Evolutionary conservation across 2,797 vertebrate genomes (phyloP).

Genomic region (Tiaroga cobitis): DNA sequence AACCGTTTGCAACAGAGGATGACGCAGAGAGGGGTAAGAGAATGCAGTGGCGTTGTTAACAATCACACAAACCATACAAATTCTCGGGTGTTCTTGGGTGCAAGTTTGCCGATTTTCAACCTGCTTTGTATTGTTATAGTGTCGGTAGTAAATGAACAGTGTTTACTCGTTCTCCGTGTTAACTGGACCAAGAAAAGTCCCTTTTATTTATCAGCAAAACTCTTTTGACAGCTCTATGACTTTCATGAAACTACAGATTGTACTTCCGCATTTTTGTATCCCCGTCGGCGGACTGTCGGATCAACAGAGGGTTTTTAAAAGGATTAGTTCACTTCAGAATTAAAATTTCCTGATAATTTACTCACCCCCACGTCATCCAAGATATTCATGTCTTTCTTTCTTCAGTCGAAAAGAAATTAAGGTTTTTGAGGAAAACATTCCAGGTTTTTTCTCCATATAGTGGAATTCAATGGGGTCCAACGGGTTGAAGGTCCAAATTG

Average conservation of each 20-base stretch:
- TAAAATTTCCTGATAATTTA: too few species aligned
- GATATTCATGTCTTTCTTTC: too few species aligned
- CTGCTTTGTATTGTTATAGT: background rate
- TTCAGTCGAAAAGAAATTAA: too few species aligned
- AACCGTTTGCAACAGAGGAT: slow-evolving; percentile 44
- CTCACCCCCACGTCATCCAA: too few species aligned
- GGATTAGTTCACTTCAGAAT: too few species aligned
- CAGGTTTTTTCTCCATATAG: too few species aligned
- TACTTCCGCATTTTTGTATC: background rate
- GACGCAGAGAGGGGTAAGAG: slow-evolving; percentile 55
- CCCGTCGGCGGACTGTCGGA: background rate
- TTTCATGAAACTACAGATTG: background rate
- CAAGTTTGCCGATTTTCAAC: background rate
- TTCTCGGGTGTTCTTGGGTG: background rate
- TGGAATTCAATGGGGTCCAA: too few species aligned
- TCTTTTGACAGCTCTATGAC: background rate
- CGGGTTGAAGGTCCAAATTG: too few species aligned
- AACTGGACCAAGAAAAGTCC: background rate
- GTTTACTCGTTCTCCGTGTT: background rate
- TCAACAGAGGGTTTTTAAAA: background rate
- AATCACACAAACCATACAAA: background rate
- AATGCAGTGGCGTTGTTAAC: background rate
- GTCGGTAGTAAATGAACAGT: background rate
- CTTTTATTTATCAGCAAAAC: background rate
- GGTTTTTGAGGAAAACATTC: too few species aligned